Evolutionary conservation across 2,888 invertebrate genomes (phyloP).

Genomic region (Erebia aethiops): DNA sequence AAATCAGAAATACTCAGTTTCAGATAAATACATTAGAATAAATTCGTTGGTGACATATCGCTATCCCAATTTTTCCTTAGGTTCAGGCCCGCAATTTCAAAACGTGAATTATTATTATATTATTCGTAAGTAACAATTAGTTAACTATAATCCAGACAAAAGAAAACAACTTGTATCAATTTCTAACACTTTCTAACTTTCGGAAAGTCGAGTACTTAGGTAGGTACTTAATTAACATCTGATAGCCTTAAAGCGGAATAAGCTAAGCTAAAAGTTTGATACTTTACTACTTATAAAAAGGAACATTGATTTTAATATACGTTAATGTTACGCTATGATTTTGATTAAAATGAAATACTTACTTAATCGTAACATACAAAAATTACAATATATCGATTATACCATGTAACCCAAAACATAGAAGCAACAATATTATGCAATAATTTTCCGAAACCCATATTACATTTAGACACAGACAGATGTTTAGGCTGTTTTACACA

Average conservation of each 20-base stretch:
- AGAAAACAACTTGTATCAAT: background rate
- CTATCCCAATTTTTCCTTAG: no score
- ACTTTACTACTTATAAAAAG: background rate
- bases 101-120: no score
- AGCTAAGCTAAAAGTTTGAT: background rate
- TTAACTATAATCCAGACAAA: no score
- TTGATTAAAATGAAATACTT: background rate
- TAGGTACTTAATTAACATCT: background rate
- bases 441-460: background rate
- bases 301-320: conserved; percentile 2
- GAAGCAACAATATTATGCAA: background rate
- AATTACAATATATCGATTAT: no score
- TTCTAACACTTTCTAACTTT: background rate
- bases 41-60: no score
- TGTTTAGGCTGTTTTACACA: no score
- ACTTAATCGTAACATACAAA: background rate
- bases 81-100: no score
- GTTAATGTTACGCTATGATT: background rate
- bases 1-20: no score
- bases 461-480: background rate
- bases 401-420: background rate
- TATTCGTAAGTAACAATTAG: no score
- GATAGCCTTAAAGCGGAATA: conserved; percentile 4
- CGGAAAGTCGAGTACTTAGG: background rate
- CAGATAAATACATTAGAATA: no score